Base-by-base conservation (phyloP, 64 coral and sea anemone species). In the Dendronephthya gigantea region DNA sequence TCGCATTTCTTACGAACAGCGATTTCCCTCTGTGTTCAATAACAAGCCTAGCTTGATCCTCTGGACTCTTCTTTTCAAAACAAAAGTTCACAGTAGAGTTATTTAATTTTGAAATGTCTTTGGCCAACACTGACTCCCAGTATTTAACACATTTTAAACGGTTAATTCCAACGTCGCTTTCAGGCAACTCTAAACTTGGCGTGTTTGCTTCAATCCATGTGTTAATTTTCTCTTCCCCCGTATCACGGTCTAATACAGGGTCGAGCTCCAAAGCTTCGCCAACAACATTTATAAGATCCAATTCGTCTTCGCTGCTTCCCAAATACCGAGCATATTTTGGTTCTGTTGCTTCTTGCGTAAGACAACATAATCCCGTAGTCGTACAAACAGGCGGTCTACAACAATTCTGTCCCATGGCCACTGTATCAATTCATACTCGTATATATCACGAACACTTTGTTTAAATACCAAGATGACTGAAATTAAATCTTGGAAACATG, bases 91-190 rank as follows among this genome's bases (percentile, higher is more conserved):
- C 72, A 1, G 72, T 79, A 29, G 72, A 79, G 17, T 19, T 33
- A 36, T 33, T 79, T 12, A 79, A 39, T 79, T 79, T 79, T 15
- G 72, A 35, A 19, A 79, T 15, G 36, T 79, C 72, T 39, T 79
- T 79, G 13, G 36, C 72, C 4, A 79, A 36, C 19, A 79, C 4
- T 0, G 72, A 9, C 15, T 79, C 72, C 72, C 72, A 79, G 29
- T 79, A 79, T 34, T 79, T 79, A 0, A 79, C 30, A 34, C 72
- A 79, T 79, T 79, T 79, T 29, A 79, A 79, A 79, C 28, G 72
- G 32, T 79, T 79, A 16, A 79, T 79, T 1, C 32, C 36, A 35
- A 79, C 29, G 32, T 79, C 72, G 10, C 32, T 79, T 34, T 79
- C 72, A 79, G 72, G 72, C 22, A 79, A 34, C 5, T 33, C 72